These are phyloP conservation scores for Germaria angustata DNA, from an alignment of 2,888 invertebrate genomes.

Conservation along the genomic window DNA sequence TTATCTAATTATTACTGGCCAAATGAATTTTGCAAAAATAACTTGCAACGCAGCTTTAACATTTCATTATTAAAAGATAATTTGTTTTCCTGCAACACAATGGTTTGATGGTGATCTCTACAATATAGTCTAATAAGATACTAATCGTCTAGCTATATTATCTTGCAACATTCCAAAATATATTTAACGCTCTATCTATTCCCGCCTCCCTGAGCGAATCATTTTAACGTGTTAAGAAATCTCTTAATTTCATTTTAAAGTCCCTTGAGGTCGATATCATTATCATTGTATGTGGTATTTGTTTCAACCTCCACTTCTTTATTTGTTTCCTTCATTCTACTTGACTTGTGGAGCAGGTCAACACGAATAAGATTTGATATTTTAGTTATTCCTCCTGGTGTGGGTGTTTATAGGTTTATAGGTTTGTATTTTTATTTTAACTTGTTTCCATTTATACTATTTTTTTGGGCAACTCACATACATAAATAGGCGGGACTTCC, in stretches of 20 bases:
- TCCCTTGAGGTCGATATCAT: conserved; percentile 41
- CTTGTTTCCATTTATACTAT: conserved; percentile 61
- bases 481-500: conserved; percentile 64
- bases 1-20: no score
- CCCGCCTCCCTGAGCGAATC: not conserved
- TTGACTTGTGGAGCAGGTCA: conserved; percentile 7
- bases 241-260: conserved; percentile 48
- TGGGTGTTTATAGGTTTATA: not conserved
- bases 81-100: no score
- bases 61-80: not conserved
- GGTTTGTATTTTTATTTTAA: not conserved
- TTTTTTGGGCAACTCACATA: conserved; percentile 34
- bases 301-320: not conserved
- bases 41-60: not conserved
- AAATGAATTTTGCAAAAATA: no score
- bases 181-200: not conserved
- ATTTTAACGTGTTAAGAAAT: conserved; percentile 21
- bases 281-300: conserved; percentile 29
- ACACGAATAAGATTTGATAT: not conserved
- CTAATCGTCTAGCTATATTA: not conserved
- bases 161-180: not conserved
- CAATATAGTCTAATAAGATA: not conserved
- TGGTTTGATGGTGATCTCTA: no score
- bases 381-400: not conserved
- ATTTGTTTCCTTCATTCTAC: not conserved